Base-by-base conservation (phyloP, 2,797 vertebrate species). In the Hoplostethus atlanticus region DNA sequence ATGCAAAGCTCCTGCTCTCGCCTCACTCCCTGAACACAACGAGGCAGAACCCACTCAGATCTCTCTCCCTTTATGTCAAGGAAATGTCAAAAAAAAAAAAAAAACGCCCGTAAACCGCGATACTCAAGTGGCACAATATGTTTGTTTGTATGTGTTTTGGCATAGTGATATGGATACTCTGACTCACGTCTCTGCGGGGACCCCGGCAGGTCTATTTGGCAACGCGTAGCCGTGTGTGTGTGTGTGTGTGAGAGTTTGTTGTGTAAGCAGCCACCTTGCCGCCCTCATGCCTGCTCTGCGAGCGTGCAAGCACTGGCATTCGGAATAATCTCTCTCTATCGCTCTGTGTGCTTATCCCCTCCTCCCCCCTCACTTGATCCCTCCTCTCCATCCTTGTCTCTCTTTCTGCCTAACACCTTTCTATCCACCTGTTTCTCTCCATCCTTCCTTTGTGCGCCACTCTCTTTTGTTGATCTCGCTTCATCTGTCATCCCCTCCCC, bases 261-360 rank as follows among this genome's bases (percentile, higher is more conserved):
- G 86, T 84, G 66, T 56, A 83, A 79, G 81, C 81, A 87, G 76
- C 82, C 80, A 83, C 85, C 83, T 80, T 73, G 65, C 65, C 15
- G 6, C 73, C 82, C 72, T 79, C 84, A 77, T 80, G 76, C 75
- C 77, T 81, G 44, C 31, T 36, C 69, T 53, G 52, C 42, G 63
- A 84, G 74, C 74, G 58, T 82, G 80, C 63, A 1, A 42, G 71
- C 84, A 59, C 56, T 68, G 80, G 73, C 79, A 85, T 90, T 88
- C 54, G n/a, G 66, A 90, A 84, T 88, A 90, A 87, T 92, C 85
- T 89, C 83, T 79, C 64, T 82, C 80, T 88, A 83, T 89, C 87
- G 77, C 79, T 87, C 79, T 87, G 44, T 83, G 73, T 75, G 77
- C 78, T 85, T 81, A 78, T 1, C 21, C 21, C 21, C 21, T 21